Evolutionary conservation across 2,888 invertebrate species (phyloP), one percentile per base, ranked within the genome.

Genomic region (Epinotia demarniana): DNA sequence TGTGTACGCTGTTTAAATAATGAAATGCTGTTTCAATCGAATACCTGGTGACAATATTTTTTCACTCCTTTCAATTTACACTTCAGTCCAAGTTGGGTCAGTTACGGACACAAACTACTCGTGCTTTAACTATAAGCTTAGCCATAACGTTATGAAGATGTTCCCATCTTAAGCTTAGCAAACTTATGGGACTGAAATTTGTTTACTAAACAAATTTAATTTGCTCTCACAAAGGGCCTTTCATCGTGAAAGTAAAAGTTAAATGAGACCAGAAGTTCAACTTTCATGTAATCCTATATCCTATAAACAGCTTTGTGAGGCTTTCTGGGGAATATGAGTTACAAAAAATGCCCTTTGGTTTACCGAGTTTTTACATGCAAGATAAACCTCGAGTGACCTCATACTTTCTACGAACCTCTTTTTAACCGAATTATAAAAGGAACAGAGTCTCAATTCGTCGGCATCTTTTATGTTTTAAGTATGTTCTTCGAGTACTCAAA

Each of bases 191-290:
- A 11, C 19, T 57, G 11, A 57, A 57, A 57, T 19, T 19, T 19
- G 57, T 57, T 57, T 19, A 53, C 53, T 53, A 23, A 57, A 57
- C 19, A 57, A 57, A 57, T 57, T 57, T 57, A 19, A 57, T 57
- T 57, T 57, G 57, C 57, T 19, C 18, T 49, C 57, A 57, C 57
- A 57, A 18, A 57, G 57, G 57, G 57, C 18, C 18, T 57, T 19
- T 57, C 57, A 57, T 12, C 57, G 9, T 19, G 57, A 57, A 19
- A 57, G 19, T 57, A 18, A 19, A 57, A 57, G 57, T 57, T 57
- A 57, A 57, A 57, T 57, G 57, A 19, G 57, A 23, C 18, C 57
- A 53, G 53, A 53, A 53, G n/a, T 49, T 49, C 16, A 8, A 57
- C 57, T 57, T 57, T 57, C 12, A 57, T 57, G 57, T 18, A 18